Evolutionary conservation across 2,888 invertebrate genomes (phyloP), one percentile per base, ranked within the genome.

Genomic region (Leucoptera coffeella): DNA sequence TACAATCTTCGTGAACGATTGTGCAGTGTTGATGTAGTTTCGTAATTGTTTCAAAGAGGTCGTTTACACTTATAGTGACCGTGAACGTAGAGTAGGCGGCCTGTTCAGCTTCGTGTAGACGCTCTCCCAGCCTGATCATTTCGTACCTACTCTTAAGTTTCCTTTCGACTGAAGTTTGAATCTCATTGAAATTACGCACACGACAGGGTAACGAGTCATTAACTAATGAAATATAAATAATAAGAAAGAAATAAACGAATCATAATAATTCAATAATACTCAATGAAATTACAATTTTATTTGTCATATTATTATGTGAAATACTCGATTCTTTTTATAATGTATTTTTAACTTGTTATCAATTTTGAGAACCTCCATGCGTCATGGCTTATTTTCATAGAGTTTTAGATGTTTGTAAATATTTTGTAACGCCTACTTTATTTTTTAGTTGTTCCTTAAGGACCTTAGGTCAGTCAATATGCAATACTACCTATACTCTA

Each of bases 401-500:
- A n/a, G n/a, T n/a, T n/a, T n/a, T 60, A 59, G 48, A 45, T 57
- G 54, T 55, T 49, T 65, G 62, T 65, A 65, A 54, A 67, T 64
- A 62, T 50, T 57, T 46, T 52, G 55, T 59, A 19, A 13, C 21
- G 26, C 26, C 19, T 27, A 22, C 15, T 27, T 60, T 60, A 60
- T 59, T 62, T 51, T 53, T 50, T 65, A 61, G 60, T 51, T 41
- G 50, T 59, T 61, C 51, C 53, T 61, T 64, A 50, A 45, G 53
- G 60, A 48, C 59, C 62, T 61, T 58, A 61, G 62, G 58, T 58
- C 50, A 17, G 17, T 7, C 6, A 17, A 17, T 17, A 17, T 17
- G 9, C 6, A 7, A 17, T 54, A 56, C 61, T 62, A 57, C 61
- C 62, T 64, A 62, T 64, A 62, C 56, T 61, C 49, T 47, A 55